A percentile compares a stretch with the other conserved stretches of the same genome.
These are phyloP conservation scores for Morus bassanus DNA, from an alignment of 2,797 vertebrate genomes.

Conservation along the genomic window DNA sequence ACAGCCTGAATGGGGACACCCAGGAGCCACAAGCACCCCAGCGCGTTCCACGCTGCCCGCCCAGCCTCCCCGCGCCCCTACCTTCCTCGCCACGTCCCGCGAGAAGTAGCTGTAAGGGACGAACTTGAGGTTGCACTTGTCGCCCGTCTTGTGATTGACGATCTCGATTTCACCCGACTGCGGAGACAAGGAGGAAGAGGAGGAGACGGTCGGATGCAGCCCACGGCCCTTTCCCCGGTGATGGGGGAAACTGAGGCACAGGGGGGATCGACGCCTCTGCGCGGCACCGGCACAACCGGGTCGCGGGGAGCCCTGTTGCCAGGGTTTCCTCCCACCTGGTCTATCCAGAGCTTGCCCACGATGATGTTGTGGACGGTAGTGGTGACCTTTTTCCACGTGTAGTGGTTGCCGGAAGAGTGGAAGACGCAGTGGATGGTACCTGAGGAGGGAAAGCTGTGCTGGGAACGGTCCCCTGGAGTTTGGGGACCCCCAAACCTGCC, in stretches of 20 bases:
- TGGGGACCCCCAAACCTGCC: slow-evolving; percentile 63
- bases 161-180: not conserved
- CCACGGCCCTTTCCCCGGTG: not conserved
- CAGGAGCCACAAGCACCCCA: rapidly evolving
- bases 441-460: not conserved
- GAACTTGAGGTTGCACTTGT: not conserved
- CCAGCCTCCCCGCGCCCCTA: not conserved
- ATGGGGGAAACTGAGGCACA: not conserved
- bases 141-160: not conserved
- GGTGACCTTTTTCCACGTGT: slow-evolving; percentile 94
- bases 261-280: not conserved
- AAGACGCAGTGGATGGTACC: slow-evolving; percentile 78
- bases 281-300: not conserved
- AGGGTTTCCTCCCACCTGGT: not conserved
- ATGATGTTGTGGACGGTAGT: slow-evolving; percentile 96
- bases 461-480: not conserved
- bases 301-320: not conserved
- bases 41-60: rapidly evolving
- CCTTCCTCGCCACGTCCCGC: slow-evolving; percentile 84
- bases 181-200: not conserved
- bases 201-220: not conserved
- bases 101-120: not conserved
- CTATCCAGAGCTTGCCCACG: slow-evolving; percentile 80
- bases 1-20: too few species aligned
- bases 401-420: slow-evolving; percentile 89